phyloP scores from a whole-genome alignment of 2,113 vertebrate species.

The Monarcha castaneiventris region DNA sequence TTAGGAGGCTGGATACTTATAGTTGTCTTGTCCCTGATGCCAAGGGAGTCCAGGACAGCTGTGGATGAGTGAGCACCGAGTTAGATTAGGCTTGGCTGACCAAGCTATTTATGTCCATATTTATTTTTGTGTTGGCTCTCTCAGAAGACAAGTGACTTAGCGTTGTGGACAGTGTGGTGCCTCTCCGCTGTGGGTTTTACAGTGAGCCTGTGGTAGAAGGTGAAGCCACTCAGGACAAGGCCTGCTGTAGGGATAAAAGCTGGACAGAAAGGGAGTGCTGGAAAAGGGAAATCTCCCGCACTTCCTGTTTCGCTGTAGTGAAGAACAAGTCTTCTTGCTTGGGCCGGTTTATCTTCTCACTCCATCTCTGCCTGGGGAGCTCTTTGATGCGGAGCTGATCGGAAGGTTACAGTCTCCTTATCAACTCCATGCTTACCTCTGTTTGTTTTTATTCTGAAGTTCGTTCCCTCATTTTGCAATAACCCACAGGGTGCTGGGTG shows the following conservation, averaged over 20 bases:
- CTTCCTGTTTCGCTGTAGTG: conserved; percentile 37
- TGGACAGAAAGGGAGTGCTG: conserved; percentile 43
- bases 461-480: conserved; percentile 55
- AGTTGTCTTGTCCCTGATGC: conserved; percentile 55
- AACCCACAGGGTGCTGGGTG: conserved; percentile 53
- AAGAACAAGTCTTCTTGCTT: conserved; percentile 30
- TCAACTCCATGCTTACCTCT: conserved; percentile 59
- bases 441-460: conserved; percentile 56
- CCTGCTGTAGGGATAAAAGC: not conserved
- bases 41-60: conserved; percentile 31
- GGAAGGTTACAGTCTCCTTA: conserved; percentile 32
- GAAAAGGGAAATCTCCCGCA: conserved; percentile 8
- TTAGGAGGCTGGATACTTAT: conserved; percentile 64
- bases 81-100: not conserved
- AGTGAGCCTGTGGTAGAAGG: not conserved
- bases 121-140: not conserved
- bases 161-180: fast-evolving
- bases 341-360: conserved; percentile 31
- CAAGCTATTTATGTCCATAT: not conserved
- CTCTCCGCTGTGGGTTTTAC: not conserved
- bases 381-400: conserved; percentile 44
- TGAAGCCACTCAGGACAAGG: not conserved
- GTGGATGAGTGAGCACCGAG: conserved; percentile 23
- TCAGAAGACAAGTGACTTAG: not conserved
- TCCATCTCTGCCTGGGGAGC: conserved; percentile 50